These are phyloP conservation scores for Bradypodion pumilum DNA, from an alignment of 2,797 vertebrate species.

Conservation along the genomic window DNA sequence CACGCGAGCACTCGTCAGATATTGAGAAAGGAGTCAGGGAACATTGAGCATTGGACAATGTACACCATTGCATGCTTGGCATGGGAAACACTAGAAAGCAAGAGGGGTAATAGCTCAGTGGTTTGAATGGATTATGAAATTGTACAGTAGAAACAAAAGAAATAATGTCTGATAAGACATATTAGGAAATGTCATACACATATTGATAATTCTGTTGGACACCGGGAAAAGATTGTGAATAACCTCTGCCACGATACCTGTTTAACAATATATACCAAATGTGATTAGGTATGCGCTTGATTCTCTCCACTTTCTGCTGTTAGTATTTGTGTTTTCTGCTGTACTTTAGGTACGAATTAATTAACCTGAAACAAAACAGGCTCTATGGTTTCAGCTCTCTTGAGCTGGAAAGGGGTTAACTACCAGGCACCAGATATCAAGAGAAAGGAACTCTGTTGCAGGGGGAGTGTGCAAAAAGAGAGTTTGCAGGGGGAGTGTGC, in stretches of 20 bases:
- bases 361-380: background rate
- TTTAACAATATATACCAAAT: background rate
- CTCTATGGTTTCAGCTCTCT: slow-evolving; percentile 11
- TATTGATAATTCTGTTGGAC: background rate
- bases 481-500: slow-evolving; percentile 59
- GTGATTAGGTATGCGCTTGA: background rate
- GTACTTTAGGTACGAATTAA: background rate
- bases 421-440: slow-evolving; percentile 35
- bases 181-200: background rate
- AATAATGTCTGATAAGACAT: background rate
- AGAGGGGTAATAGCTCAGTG: too few species aligned
- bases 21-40: background rate
- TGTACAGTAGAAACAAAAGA: background rate
- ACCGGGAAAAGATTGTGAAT: background rate
- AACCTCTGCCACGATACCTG: background rate
- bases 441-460: slow-evolving; percentile 50
- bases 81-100: background rate
- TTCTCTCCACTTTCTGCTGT: background rate
- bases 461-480: slow-evolving; percentile 53
- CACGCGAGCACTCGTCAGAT: background rate
- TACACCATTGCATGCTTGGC: background rate
- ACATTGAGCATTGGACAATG: background rate
- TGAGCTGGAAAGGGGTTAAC: slow-evolving; percentile 64
- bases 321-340: background rate
- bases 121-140: background rate